phyloP scores from a whole-genome alignment of 23 tunicate species.

The Aplidium turbinatum region DNA sequence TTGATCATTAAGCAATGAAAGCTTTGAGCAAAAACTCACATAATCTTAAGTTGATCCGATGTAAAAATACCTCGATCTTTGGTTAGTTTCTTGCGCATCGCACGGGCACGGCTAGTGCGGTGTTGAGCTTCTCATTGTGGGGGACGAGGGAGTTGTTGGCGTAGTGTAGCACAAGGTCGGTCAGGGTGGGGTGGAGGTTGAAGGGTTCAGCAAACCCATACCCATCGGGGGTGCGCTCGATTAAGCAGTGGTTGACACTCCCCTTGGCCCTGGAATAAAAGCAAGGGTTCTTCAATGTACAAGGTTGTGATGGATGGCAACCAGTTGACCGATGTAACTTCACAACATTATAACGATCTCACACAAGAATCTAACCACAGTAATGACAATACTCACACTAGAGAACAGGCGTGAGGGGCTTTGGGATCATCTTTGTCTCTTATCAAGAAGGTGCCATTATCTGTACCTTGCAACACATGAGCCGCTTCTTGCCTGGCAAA shows the following conservation, averaged over 20 bases:
- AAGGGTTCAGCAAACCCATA: conserved; percentile 84
- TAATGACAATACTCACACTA: conserved; percentile 44
- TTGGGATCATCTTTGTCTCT: conserved; percentile 9
- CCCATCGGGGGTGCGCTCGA: conserved; percentile 57
- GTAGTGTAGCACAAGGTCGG: conserved; percentile 73
- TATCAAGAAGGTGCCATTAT: conserved; percentile 77
- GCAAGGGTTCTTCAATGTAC: not conserved
- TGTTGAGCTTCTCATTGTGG: conserved; percentile 59
- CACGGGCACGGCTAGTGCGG: conserved; percentile 38
- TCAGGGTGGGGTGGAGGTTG: conserved; percentile 63
- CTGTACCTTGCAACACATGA: not conserved
- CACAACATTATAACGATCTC: no score
- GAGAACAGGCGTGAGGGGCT: conserved; percentile 64
- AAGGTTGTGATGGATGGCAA: not conserved
- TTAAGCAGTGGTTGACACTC: conserved; percentile 69
- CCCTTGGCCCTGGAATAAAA: conserved; percentile 44
- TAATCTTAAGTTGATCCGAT: no score
- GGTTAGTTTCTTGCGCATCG: conserved; percentile 8
- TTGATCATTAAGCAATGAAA: no score
- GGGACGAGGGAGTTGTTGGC: conserved; percentile 81
- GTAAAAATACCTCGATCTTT: no score
- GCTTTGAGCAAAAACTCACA: no score
- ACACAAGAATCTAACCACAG: not conserved
- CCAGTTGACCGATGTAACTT: no score
- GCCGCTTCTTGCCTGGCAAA: conserved; percentile 43